A percentile compares a stretch with the other conserved stretches of the same genome.
Conservation (phyloP, 2,797 vertebrate genomes). For the Enteromius anoplus region DNA sequence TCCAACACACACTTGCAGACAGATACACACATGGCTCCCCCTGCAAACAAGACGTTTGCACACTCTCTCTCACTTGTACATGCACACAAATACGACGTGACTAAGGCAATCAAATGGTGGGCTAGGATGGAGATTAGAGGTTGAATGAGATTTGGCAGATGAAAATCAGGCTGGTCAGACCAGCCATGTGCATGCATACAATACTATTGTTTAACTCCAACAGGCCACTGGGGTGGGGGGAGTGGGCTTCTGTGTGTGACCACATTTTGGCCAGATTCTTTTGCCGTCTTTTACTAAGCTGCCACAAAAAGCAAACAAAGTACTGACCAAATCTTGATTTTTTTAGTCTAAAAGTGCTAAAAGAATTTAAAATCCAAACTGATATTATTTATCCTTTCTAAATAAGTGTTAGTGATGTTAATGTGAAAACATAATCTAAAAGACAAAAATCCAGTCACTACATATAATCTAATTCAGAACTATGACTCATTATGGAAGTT, state of each 20-base stretch:
- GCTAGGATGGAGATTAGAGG: conserved; percentile 31
- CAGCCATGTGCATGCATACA: conserved; percentile 27
- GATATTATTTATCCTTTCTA: background rate
- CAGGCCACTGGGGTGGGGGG: conserved; percentile 21
- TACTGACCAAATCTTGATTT: background rate
- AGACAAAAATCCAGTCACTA: too few species aligned
- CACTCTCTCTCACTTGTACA: conserved; percentile 49
- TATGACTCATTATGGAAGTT: background rate
- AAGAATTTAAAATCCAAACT: background rate
- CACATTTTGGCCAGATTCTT: conserved; percentile 20
- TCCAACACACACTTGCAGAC: conserved; percentile 49
- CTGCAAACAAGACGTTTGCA: conserved; percentile 54
- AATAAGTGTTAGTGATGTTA: background rate
- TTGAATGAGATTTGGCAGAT: conserved; percentile 37
- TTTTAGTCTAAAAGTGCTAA: background rate
- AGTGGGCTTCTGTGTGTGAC: background rate
- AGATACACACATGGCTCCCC: conserved; percentile 54
- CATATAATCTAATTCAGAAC: background rate
- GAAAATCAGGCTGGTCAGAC: conserved; percentile 32
- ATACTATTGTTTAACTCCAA: conserved; percentile 48
- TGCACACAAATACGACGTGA: conserved; percentile 65
- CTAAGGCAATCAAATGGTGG: conserved; percentile 69
- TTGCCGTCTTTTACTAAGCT: background rate
- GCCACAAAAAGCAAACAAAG: background rate
- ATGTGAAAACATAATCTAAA: background rate